Evolutionary conservation across 2,797 vertebrate species (phyloP).

Genomic region (Nannoperca obscura): DNA sequence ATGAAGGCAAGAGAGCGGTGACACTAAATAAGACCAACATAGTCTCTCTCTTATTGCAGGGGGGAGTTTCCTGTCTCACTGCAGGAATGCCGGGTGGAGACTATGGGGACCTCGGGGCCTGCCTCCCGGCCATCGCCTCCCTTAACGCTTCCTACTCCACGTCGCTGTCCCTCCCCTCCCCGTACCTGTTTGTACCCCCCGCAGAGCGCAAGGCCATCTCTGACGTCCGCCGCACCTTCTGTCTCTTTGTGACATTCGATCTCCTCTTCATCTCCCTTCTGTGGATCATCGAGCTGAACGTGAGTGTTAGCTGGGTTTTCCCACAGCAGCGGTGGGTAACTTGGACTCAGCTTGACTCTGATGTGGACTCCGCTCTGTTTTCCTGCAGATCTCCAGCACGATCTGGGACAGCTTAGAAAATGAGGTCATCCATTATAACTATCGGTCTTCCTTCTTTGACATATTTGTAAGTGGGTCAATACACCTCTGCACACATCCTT

Average conservation of each 20-base stretch:
- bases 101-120: conserved; percentile 88
- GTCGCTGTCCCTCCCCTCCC: conserved; percentile 85
- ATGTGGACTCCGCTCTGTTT: conserved; percentile 13
- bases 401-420: conserved; percentile 87
- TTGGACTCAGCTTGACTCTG: conserved; percentile 1
- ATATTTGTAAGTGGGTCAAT: conserved; percentile 91
- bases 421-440: conserved; percentile 91
- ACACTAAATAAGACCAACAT: neutral
- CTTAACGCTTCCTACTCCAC: conserved; percentile 88
- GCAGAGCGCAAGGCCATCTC: conserved; percentile 88
- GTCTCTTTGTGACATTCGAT: conserved; percentile 98
- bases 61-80: conserved; percentile 38
- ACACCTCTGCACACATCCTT: neutral
- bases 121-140: conserved; percentile 92
- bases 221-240: conserved; percentile 96
- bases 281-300: conserved; percentile 98
- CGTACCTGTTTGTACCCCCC: conserved; percentile 73
- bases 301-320: conserved; percentile 74
- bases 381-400: conserved; percentile 84
- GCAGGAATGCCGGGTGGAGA: conserved; percentile 85
- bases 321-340: neutral
- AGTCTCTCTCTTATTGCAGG: conserved; percentile 22
- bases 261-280: conserved; percentile 95
- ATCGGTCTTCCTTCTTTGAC: conserved; percentile 94
- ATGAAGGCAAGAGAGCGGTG: no score